Conservation (phyloP, 1,140 invertebrate genomes). For the Apis mellifera region DNA sequence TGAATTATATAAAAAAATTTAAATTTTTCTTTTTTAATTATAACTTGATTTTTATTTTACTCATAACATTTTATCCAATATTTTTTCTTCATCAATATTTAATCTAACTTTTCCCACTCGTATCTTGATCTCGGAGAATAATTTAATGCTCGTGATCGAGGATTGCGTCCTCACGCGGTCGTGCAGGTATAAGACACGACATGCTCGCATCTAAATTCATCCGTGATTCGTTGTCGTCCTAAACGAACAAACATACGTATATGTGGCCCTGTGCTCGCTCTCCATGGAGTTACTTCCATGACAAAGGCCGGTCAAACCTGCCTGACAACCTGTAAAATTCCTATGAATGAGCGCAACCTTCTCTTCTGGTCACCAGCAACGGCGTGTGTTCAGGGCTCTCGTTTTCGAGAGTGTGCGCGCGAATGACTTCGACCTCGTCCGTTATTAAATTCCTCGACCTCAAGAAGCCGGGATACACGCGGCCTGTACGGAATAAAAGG, state of each 20-base stretch:
- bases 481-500: conserved; percentile 23
- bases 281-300: conserved; percentile 64
- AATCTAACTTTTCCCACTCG: background rate
- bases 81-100: no score
- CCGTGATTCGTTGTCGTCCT: conserved; percentile 56
- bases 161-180: conserved; percentile 6
- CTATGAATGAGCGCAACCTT: conserved; percentile 75
- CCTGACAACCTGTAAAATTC: conserved; percentile 78
- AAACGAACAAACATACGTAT: conserved; percentile 35
- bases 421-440: conserved; percentile 61
- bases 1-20: no score
- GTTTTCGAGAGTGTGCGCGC: conserved; percentile 45
- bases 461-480: conserved; percentile 50
- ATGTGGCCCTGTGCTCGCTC: conserved; percentile 36
- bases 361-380: conserved; percentile 56
- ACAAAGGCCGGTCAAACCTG: conserved; percentile 76
- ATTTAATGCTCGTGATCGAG: background rate
- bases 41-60: no score
- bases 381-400: conserved; percentile 39
- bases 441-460: conserved; percentile 69
- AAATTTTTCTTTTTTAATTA: no score
- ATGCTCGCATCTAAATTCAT: conserved; percentile 60
- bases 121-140: conserved; percentile 6
- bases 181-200: conserved; percentile 34
- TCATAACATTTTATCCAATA: no score